These are phyloP conservation scores for Sycophila texana DNA, from an alignment of 2,888 invertebrate species.

Conservation along the genomic window DNA sequence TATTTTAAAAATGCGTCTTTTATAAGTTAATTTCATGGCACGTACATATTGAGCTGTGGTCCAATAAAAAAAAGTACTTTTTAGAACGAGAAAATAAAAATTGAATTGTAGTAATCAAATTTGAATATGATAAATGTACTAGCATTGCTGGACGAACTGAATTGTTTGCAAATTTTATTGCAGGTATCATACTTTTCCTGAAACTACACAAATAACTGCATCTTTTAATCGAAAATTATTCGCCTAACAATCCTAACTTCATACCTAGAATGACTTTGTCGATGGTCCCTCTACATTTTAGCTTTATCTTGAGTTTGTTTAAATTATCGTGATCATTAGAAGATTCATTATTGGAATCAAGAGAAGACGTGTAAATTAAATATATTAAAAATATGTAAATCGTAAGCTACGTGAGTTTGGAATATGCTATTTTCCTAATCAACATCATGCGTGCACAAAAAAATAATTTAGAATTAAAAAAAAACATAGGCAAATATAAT, in stretches of 20 bases:
- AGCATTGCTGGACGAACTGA: slow-evolving; percentile 46
- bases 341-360: slow-evolving; percentile 62
- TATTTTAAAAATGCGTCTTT: not conserved
- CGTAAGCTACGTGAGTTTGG: not conserved
- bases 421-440: slow-evolving; percentile 20
- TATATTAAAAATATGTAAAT: slow-evolving; percentile 3
- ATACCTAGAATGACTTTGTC: slow-evolving; percentile 66
- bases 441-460: slow-evolving; percentile 24
- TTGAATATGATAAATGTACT: slow-evolving; percentile 7
- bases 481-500: too few species aligned
- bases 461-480: too few species aligned
- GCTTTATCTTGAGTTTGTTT: slow-evolving; percentile 74
- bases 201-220: not conserved
- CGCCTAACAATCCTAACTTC: slow-evolving; percentile 74
- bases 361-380: slow-evolving; percentile 42
- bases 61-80: not conserved
- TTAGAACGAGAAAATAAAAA: not conserved
- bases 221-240: slow-evolving; percentile 60
- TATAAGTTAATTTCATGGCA: not conserved
- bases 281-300: slow-evolving; percentile 76
- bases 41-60: not conserved
- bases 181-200: not conserved
- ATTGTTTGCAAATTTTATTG: too few species aligned
- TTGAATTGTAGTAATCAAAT: slow-evolving; percentile 7
- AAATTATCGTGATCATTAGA: slow-evolving; percentile 69